Evolutionary conservation across 2,113 vertebrate genomes (phyloP).

Genomic region (Passer domesticus): DNA sequence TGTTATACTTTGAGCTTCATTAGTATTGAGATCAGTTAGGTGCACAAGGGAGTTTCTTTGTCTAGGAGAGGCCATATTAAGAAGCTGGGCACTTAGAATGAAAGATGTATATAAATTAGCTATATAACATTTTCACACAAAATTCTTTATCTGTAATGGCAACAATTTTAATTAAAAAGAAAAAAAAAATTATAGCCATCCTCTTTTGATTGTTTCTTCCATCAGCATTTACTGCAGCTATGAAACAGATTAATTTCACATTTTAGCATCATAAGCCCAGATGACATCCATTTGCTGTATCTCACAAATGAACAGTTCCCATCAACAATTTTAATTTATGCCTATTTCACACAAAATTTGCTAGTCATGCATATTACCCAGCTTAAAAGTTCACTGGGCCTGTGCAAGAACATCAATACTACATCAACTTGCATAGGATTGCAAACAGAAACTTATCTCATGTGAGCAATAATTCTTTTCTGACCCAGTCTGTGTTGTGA

Average conservation of each 20-base stretch:
- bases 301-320: not conserved
- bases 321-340: not conserved
- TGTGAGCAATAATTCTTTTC: not conserved
- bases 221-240: not conserved
- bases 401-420: not conserved
- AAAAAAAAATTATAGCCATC: not conserved
- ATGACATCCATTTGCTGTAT: not conserved
- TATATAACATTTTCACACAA: not conserved
- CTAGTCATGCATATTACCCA: not conserved
- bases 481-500: not conserved
- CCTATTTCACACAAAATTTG: not conserved
- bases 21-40: not conserved
- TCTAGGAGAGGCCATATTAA: slow-evolving; percentile 44
- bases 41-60: slow-evolving; percentile 21
- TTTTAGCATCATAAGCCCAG: not conserved
- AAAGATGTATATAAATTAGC: not conserved
- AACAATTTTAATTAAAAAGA: not conserved
- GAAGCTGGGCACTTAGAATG: not conserved
- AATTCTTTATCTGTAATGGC: not conserved
- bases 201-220: not conserved
- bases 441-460: not conserved
- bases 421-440: not conserved
- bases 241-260: not conserved
- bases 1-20: slow-evolving; percentile 1
- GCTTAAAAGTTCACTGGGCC: not conserved